Base-by-base conservation (phyloP, 2,797 vertebrate species). In the Sebastes alutus region DNA sequence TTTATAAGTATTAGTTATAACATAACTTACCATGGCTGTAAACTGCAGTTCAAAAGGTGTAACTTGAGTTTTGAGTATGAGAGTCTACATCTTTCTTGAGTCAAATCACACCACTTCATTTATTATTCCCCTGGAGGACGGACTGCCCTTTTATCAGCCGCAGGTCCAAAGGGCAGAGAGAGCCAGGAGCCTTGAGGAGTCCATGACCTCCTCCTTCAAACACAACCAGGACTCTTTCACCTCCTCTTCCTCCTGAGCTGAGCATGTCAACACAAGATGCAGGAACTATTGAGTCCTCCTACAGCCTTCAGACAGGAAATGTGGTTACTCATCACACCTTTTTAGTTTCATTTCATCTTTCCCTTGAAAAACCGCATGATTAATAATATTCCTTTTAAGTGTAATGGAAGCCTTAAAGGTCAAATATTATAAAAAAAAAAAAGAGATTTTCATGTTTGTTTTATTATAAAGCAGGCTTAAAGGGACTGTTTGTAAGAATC, bases 81-180 rank as follows among this genome's bases (percentile, higher is more conserved):
- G n/a, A 58, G 30, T 62, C 1, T n/a, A 13, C 12, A 20, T 30
- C 52, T 70, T 42, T 35, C 33, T 35, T 35, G 22, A 32, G 20
- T 79, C 18, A 49, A 38, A 61, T 46, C 62, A 49, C 64, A 30
- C 29, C 49, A 13, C 62, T 18, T 86, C 75, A 85, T 86, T 22
- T 63, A 72, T 32, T 32, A 32, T 0, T 46, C 14, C 49, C 61
- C 33, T 33, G 62, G 16, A 25, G 20, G 29, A 75, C 58, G 10
- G 16, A 20, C 7, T 60, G 52, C 2, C 32, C 62, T 77, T 89
- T 89, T 84, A 90, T 90, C 80, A 88, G 85, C 61, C 6, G 23
- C 59, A 4, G 85, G 92, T 93, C 91, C 93, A 94, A 94, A 94
- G 94, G 67, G 80, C 91, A 68, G 7, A 1, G 46, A 77, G 46